Conservation (phyloP, 2,797 vertebrate genomes). For the Platalea minor region DNA sequence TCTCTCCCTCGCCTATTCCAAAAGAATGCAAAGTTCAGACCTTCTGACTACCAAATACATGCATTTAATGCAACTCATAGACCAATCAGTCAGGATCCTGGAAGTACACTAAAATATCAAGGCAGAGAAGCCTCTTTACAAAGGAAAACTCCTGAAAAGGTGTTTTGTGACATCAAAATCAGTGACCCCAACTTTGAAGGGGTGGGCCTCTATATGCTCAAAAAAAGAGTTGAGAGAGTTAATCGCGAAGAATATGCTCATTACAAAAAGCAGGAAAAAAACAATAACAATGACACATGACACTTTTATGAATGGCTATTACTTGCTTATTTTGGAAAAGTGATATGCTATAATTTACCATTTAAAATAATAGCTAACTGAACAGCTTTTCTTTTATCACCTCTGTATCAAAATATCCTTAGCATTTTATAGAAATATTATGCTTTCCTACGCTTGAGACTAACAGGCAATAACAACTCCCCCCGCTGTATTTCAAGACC, state of each 20-base stretch:
- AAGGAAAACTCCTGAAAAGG: not conserved
- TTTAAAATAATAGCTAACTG: constrained; percentile 47
- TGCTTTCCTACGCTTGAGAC: not conserved
- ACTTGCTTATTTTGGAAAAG: not conserved
- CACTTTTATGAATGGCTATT: not conserved
- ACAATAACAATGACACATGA: not conserved
- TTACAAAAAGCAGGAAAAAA: not conserved
- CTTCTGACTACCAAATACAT: not conserved
- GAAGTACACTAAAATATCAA: not conserved
- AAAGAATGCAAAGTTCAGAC: not conserved
- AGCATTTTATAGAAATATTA: not conserved
- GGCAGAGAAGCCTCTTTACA: not conserved
- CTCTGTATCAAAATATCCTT: constrained; percentile 18
- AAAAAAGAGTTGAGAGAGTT: not conserved
- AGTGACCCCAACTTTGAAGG: not conserved
- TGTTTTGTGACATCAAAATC: not conserved
- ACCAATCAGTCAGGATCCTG: not conserved
- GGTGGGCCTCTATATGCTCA: not conserved
- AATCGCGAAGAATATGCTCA: not conserved
- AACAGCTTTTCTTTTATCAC: constrained; percentile 51
- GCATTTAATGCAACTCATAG: not conserved
- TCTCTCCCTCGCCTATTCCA: not conserved
- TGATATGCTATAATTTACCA: not conserved
- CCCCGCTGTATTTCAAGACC: not conserved
- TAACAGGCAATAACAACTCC: not conserved